Evolutionary conservation across 2,113 vertebrate genomes (phyloP), one percentile per base, ranked within the genome.

Genomic region (Parus major): DNA sequence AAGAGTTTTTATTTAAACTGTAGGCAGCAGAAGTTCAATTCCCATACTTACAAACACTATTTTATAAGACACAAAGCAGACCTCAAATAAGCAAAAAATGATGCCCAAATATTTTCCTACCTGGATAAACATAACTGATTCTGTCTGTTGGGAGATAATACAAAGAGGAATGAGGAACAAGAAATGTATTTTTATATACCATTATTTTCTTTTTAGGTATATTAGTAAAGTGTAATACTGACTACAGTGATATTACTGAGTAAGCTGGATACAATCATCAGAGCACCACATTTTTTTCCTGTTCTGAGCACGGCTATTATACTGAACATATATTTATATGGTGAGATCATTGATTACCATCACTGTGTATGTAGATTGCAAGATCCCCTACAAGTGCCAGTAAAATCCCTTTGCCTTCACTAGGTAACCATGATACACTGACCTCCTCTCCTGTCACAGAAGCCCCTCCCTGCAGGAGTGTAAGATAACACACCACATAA

Each of bases 321-420:
- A 71, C 27, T 83, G 59, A 75, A 82, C 1, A 5, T 28, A 12
- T 21, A 28, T 52, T 50, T 42, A 31, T 5, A 33, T 14, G 19
- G 59, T 63, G 36, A 70, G 17, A 86, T 46, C 19, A 20, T 35
- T 10, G 27, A 83, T 78, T 42, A 44, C 9, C 6, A 8, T 44
- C 73, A 20, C 24, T 15, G 20, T 31, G 41, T 57, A 29, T 0
- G 0, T 4, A 56, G 41, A 60, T 9, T 41, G 31, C 33, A 64
- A 82, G n/a, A 46, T 57, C 22, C 82, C 21, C 59, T 42, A 18
- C 8, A 64, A 49, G 15, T 10, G 60, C 13, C 27, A 69, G 27
- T 16, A 72, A 63, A 72, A 75, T n/a, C 47, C 33, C n/a, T 3
- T 19, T 31, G n/a, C 23, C 22, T 76, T 77, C 10, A 3, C 19